Conservation (phyloP, 1,140 invertebrate species). For the Ceratosolen fusciceps region DNA sequence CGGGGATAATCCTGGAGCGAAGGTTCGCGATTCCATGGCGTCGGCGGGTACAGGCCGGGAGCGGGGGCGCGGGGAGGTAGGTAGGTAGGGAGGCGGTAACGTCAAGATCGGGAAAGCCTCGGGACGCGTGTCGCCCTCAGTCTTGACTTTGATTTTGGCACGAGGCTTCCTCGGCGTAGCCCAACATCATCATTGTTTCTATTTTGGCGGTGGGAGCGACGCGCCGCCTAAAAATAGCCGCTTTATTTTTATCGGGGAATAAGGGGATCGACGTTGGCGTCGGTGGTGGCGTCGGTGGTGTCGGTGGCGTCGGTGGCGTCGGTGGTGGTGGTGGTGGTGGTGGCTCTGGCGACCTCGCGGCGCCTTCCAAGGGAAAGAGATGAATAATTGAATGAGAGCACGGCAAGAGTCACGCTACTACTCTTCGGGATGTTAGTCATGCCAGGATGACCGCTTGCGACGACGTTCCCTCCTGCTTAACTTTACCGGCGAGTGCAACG, state of each 20-base stretch:
- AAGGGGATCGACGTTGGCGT: neutral
- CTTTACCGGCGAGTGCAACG: neutral
- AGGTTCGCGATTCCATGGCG: neutral
- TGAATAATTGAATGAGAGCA: neutral
- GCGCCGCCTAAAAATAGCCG: slow-evolving; percentile 18
- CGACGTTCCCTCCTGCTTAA: neutral
- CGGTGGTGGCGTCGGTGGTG: slow-evolving; percentile 9
- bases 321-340: slow-evolving; percentile 1
- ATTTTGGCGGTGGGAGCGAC: slow-evolving; percentile 15
- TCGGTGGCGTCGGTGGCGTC: neutral
- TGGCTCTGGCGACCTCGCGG: neutral
- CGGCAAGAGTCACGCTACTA: neutral
- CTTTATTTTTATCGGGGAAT: slow-evolving; percentile 41
- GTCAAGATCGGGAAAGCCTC: neutral
- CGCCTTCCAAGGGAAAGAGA: neutral
- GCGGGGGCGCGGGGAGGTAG: too few relatives aligned
- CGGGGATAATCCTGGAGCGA: neutral
- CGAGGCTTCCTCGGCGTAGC: neutral
- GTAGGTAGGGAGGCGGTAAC: neutral
- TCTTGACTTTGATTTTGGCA: slow-evolving; percentile 48
- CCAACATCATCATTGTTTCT: slow-evolving; percentile 36
- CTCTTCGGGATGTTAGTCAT: neutral
- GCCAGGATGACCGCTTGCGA: neutral
- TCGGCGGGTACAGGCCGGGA: too few relatives aligned
- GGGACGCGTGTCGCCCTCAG: neutral